A percentile compares a stretch with the other conserved stretches of the same genome.
These are phyloP conservation scores for Diachrysia chrysitis DNA, from an alignment of 2,888 invertebrate genomes.

Conservation along the genomic window DNA sequence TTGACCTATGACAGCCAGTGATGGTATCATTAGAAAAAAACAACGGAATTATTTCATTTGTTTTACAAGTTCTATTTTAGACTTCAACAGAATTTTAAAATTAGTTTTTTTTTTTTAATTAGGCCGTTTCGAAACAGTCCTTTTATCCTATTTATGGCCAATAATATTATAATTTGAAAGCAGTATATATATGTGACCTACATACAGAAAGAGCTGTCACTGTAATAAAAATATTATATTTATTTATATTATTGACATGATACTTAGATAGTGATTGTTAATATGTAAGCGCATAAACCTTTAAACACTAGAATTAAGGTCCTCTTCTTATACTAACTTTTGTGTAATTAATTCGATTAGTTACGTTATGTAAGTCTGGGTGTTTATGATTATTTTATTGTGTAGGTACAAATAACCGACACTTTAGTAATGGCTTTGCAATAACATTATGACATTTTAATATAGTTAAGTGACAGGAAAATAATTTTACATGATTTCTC, in stretches of 20 bases:
- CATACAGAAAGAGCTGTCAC: too few relatives aligned
- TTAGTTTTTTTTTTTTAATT: too few relatives aligned
- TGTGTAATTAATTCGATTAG: neutral
- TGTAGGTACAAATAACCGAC: neutral
- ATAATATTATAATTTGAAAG: too few relatives aligned
- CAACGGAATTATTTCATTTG: constrained; percentile 24
- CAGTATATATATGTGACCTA: too few relatives aligned
- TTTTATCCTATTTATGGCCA: too few relatives aligned
- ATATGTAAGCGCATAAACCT: neutral
- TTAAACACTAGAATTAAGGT: neutral
- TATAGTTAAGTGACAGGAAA: neutral
- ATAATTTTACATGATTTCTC: neutral
- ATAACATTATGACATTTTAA: too few relatives aligned
- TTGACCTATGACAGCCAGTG: constrained; percentile 52
- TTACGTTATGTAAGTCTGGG: neutral
- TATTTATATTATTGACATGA: neutral
- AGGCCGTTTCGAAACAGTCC: neutral
- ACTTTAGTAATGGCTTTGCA: too few relatives aligned
- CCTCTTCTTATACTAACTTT: neutral
- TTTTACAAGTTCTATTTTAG: neutral
- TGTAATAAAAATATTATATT: too few relatives aligned
- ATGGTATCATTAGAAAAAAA: constrained; percentile 46
- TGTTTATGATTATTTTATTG: constrained; percentile 1
- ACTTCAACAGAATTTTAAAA: neutral
- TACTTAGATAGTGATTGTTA: neutral